Base-by-base conservation (phyloP, 2,797 vertebrate genomes). In the Thunnus albacares region DNA sequence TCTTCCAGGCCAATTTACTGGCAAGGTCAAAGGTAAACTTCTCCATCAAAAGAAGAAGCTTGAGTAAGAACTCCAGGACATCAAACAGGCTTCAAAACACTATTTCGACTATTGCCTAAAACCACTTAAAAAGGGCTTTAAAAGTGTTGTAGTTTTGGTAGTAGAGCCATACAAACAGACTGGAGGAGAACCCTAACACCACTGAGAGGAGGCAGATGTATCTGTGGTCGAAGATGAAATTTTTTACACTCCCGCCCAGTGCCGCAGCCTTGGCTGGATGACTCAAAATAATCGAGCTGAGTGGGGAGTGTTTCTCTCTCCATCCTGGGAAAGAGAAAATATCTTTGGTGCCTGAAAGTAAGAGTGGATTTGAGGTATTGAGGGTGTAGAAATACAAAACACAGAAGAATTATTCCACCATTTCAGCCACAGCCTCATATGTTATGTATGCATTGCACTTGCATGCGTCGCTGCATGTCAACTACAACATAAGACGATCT, bases 221-320 rank as follows among this genome's bases (percentile, higher is more conserved):
- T 82, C 72, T 38, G 82, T 81, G 92, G 90, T 90, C 5, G 4
- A 77, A 80, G 87, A 89, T 87, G 71, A 86, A 7, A 65, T 88
- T 81, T 89, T 85, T 90, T 87, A 85, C 87, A 89, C 87, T 90
- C 70, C 82, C 70, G 74, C 85, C 87, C 84, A 74, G 75, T 35
- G 80, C 90, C 82, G 84, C 91, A 84, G 88, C 68, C 82, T 87
- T 73, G 87, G 81, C 89, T 86, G 30, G 76, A 81, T 85, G 85
- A 92, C 88, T 92, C 82, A 88, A 89, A 91, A 91, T 83, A 89
- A 87, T 85, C 72, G 65, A 86, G 86, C 71, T 22, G 81, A 88
- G 87, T 52, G 75, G 75, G 77, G 82, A 90, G 47, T n/a, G 38
- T 68, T 88, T 76, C 22, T 28, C 22, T 24, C 79, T 77, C 70